Evolutionary conservation across 2,888 invertebrate genomes (phyloP), one percentile per base, ranked within the genome.

Genomic region (Enchytraeus crypticus): DNA sequence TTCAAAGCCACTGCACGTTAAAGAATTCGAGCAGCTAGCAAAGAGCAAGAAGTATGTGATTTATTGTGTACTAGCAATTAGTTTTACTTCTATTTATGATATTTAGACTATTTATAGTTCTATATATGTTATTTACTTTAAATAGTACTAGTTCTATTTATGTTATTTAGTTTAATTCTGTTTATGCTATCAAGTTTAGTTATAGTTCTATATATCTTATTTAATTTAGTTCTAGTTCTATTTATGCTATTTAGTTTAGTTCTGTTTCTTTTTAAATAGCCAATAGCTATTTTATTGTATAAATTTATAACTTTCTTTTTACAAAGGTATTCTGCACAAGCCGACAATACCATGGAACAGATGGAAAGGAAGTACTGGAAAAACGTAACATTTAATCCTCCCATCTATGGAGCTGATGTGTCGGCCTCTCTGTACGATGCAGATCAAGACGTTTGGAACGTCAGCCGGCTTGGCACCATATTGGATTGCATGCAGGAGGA

Each of bases 371-470:
- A 93, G 75, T 98, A 97, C 78, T 99, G 98, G 98, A 93, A 93
- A 75, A 97, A 97, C 78, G 89, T 98, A 5, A 89, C 91, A 0
- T 93, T 91, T 76, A 89, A 90, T 8, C 87, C 93, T 2, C 93
- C 98, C 0, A 92, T 99, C 70, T 99, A 99, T 77, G 98, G 98
- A 0, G 98, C 98, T 4, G 98, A 99, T 82, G 93, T 97, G 0
- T 92, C 90, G 46, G 98, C 97, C 14, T 53, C 49, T 18, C 34
- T 66, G 5, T 59, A 29, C 23, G 63, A 63, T 46, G 21, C 18
- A 1, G 65, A 66, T 51, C 61, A 63, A 38, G 46, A 61, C 21
- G 30, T 54, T 27, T 66, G 65, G 65, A 66, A 66, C 30, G 65
- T 68, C 26, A 34, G 53, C 23, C 45, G 51, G 18, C 61, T 65